Evolutionary conservation across 2,888 invertebrate genomes (phyloP), one percentile per base, ranked within the genome.

Genomic region (Hypomecis punctinalis): DNA sequence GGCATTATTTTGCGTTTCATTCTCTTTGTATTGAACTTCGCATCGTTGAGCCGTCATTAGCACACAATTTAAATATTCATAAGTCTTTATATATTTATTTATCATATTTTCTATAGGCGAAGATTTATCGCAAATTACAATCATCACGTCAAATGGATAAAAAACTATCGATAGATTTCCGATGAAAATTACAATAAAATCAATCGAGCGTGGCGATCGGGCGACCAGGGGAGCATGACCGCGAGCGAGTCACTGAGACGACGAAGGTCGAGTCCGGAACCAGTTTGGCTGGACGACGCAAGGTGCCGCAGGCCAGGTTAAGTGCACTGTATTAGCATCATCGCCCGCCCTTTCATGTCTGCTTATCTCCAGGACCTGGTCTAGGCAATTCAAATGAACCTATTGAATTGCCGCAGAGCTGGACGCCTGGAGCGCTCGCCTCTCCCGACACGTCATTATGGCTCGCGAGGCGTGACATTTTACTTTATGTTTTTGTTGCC

Each of bases 311-410:
- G 85, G 86, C 88, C 85, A 82, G 86, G 87, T 89, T 91, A 90
- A 90, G 88, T 90, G 88, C 90, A 85, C 85, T 88, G 85, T 86
- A 90, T 89, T 91, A 91, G 81, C 87, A 87, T 89, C 89, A 86
- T 88, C 90, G 88, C 82, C 83, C 83, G 89, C 90, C 90, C 90
- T 91, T 91, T 90, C 87, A 85, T 87, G 89, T 88, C 83, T 82
- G 81, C 88, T 91, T 90, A 91, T 91, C 91, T 86, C 80, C 81
- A 79, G 74, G 84, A 82, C 85, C 80, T 79, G 74, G 84, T 83
- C 85, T 85, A 85, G 84, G 77, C 84, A 76, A 84, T 88, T 85
- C 86, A 89, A 90, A 89, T 86, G 83, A 80, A 82, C 82, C 89
- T 84, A 90, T 89, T 90, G 85, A 90, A 89, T 86, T 83, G 83